phyloP scores from a whole-genome alignment of 2,113 vertebrate genomes.

The Dicerorhinus sumatrensis region DNA sequence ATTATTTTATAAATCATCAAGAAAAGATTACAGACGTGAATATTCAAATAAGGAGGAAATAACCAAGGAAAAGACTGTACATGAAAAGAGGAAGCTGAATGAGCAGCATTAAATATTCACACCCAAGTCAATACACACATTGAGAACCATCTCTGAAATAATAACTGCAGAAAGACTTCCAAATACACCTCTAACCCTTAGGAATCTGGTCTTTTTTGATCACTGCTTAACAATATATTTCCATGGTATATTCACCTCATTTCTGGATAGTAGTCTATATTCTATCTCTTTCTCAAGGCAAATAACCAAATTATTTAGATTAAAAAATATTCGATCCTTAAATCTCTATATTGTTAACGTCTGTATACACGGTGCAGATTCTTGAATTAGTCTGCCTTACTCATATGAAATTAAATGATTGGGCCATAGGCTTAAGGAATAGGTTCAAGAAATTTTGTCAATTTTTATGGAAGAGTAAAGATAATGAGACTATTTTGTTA shows the following conservation, averaged over 20 bases:
- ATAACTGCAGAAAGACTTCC: background rate
- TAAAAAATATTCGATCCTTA: background rate
- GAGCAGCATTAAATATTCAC: background rate
- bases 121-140: accelerated
- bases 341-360: background rate
- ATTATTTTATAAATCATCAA: background rate
- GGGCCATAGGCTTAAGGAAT: background rate
- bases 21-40: background rate
- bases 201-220: background rate
- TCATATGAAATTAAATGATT: background rate
- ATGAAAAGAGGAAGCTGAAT: background rate
- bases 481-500: background rate
- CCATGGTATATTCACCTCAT: background rate
- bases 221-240: background rate
- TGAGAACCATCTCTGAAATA: background rate
- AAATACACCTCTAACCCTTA: background rate
- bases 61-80: background rate
- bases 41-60: background rate
- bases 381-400: background rate
- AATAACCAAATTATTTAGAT: background rate
- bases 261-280: background rate
- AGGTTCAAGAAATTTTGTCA: background rate
- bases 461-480: background rate
- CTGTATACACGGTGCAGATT: background rate
- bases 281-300: background rate